Evolutionary conservation across 2,113 vertebrate species (phyloP).

Genomic region (Erythrocercus mccallii): DNA sequence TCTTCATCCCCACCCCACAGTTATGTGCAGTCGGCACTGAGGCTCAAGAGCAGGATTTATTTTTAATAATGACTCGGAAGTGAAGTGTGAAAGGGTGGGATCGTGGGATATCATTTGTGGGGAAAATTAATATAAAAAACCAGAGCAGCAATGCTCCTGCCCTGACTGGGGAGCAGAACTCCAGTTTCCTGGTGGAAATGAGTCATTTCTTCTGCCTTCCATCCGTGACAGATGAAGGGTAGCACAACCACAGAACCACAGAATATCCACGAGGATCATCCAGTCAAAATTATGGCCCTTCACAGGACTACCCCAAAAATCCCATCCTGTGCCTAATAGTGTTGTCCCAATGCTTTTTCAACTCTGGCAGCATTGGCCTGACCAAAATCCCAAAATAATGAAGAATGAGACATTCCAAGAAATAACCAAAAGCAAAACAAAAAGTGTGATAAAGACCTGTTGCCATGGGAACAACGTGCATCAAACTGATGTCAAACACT

Average conservation of each 20-base stretch:
- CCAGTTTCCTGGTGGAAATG: neutral
- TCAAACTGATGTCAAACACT: conserved; percentile 15
- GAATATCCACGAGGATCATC: neutral
- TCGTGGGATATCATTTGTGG: neutral
- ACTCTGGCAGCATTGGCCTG: neutral
- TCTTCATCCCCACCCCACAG: neutral
- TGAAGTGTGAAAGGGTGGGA: neutral
- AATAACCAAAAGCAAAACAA: conserved; percentile 2
- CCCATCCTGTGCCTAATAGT: neutral
- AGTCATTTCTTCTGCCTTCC: neutral
- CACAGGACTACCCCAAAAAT: neutral
- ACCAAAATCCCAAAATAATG: neutral
- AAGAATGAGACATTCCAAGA: neutral
- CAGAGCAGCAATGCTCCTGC: neutral
- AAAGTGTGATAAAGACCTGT: neutral
- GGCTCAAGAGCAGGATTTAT: neutral
- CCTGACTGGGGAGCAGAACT: neutral
- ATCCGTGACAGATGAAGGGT: neutral
- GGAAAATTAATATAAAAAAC: neutral
- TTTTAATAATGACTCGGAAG: neutral
- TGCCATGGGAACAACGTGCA: neutral
- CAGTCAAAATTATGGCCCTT: neutral
- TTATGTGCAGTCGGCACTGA: neutral
- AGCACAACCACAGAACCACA: neutral
- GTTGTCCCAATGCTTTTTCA: neutral